Evolutionary conservation across 2,797 vertebrate species (phyloP).

Genomic region (Chromis chromis): DNA sequence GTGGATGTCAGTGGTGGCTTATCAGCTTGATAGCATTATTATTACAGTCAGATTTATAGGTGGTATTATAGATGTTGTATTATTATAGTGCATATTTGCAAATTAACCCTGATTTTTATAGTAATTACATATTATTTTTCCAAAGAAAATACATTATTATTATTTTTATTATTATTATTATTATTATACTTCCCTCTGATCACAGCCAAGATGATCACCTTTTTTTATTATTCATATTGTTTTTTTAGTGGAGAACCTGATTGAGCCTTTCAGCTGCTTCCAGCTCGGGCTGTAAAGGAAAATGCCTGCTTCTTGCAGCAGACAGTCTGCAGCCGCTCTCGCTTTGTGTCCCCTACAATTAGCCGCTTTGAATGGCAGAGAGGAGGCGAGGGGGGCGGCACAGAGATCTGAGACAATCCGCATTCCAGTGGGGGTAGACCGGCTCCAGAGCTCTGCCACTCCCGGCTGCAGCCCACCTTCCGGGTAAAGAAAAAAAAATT

Average conservation of each 20-base stretch:
- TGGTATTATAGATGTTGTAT: neutral
- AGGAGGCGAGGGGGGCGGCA: slow-evolving; percentile 87
- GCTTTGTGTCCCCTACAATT: slow-evolving; percentile 87
- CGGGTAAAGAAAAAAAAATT: slow-evolving; percentile 56
- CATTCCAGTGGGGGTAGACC: slow-evolving; percentile 96
- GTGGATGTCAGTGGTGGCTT: neutral
- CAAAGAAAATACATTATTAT: neutral
- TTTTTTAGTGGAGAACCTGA: slow-evolving; percentile 32
- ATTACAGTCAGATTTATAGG: neutral
- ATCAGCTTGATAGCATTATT: neutral
- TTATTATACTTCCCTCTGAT: slow-evolving; percentile 5
- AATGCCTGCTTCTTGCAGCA: slow-evolving; percentile 72
- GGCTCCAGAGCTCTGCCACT: slow-evolving; percentile 92
- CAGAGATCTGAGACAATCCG: slow-evolving; percentile 89
- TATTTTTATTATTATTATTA: slow-evolving; percentile 13
- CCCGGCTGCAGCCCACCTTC: slow-evolving; percentile 84
- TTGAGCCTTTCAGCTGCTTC: slow-evolving; percentile 53
- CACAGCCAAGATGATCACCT: neutral
- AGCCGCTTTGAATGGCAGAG: slow-evolving; percentile 86
- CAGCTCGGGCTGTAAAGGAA: slow-evolving; percentile 57
- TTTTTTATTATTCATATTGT: slow-evolving; percentile 22
- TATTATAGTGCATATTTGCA: slow-evolving; percentile 6
- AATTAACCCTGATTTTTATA: neutral
- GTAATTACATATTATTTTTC: neutral
- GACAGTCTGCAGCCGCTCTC: slow-evolving; percentile 81